A percentile compares a stretch with the other conserved stretches of the same genome.
phyloP scores from a whole-genome alignment of 37 sponge, comb jelly and placozoan species.

The Eunapius fragilis region DNA sequence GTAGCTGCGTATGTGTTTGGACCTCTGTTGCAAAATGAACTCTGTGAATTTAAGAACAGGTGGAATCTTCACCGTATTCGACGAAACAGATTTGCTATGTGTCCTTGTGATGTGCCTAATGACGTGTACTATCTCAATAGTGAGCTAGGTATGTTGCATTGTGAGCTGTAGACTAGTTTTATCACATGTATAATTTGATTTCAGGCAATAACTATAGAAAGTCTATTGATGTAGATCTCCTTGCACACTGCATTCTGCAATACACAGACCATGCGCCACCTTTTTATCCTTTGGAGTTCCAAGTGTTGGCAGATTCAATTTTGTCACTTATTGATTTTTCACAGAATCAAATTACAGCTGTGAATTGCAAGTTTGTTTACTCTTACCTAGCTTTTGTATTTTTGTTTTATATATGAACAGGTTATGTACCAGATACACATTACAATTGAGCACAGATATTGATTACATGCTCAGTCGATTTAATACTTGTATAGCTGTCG shows the following conservation, averaged over 20 bases:
- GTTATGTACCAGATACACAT: not conserved
- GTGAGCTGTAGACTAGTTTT: not conserved
- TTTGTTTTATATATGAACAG: not conserved
- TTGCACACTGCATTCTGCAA: not conserved
- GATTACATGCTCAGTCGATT: not conserved
- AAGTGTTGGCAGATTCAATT: not conserved
- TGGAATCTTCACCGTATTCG: conserved; percentile 37
- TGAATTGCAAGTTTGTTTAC: not conserved
- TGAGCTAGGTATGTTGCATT: not conserved
- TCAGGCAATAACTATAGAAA: not conserved
- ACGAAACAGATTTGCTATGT: conserved; percentile 14
- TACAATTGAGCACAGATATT: not conserved
- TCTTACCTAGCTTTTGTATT: not conserved
- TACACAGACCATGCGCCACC: not conserved
- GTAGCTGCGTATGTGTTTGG: conserved; percentile 14
- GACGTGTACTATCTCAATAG: conserved; percentile 7
- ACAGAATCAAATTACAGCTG: not conserved
- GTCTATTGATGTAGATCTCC: not conserved
- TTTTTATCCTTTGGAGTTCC: not conserved
- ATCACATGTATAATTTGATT: not conserved
- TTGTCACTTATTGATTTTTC: not conserved
- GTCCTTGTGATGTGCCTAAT: conserved; percentile 44
- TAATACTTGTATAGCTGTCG: not conserved
- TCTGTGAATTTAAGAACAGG: conserved; percentile 30
- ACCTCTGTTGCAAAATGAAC: conserved; percentile 11